A percentile compares a stretch with the other conserved stretches of the same genome.
phyloP scores from a whole-genome alignment of 1,140 invertebrate species.

The Pogonomyrmex californicus region DNA sequence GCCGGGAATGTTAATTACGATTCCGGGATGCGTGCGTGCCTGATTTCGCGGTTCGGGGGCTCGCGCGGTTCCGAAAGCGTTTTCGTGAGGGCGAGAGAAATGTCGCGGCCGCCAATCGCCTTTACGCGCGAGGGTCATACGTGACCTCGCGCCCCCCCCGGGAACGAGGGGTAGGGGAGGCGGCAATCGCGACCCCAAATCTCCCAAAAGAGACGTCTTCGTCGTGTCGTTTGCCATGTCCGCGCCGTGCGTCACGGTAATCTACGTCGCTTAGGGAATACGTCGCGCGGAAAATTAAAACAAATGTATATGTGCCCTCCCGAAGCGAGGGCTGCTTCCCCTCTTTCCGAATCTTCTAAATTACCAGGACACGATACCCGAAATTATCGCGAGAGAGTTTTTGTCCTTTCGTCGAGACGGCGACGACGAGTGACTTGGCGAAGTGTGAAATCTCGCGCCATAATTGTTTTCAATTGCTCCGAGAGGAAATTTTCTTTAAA shows the following conservation, averaged over 20 bases:
- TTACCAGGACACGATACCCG: background rate
- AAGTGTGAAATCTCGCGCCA: conserved; percentile 23
- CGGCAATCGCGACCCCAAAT: conserved; percentile 55
- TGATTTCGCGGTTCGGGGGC: conserved; percentile 58
- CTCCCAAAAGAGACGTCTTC: conserved; percentile 57
- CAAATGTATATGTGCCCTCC: conserved; percentile 31
- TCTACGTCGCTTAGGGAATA: conserved; percentile 56
- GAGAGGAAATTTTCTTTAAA: conserved; percentile 46
- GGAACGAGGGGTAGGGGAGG: conserved; percentile 51
- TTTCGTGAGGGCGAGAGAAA: conserved; percentile 20
- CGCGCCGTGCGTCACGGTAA: conserved; percentile 41
- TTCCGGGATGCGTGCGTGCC: conserved; percentile 49
- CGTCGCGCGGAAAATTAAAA: conserved; percentile 56
- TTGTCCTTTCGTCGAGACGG: conserved; percentile 15
- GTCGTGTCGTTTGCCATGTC: conserved; percentile 56
- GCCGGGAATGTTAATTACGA: conserved; percentile 70
- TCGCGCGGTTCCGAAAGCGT: conserved; percentile 48
- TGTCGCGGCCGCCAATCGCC: background rate
- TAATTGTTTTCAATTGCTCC: conserved; percentile 29
- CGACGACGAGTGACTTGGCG: background rate
- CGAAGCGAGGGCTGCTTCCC: background rate
- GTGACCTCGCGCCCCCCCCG: conserved; percentile 49
- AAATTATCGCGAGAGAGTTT: conserved; percentile 17
- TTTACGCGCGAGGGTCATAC: conserved; percentile 48
- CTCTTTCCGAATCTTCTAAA: conserved; percentile 1